These are phyloP conservation scores for Pyrgilauda ruficollis DNA, from an alignment of 2,113 vertebrate species.

Conservation along the genomic window DNA sequence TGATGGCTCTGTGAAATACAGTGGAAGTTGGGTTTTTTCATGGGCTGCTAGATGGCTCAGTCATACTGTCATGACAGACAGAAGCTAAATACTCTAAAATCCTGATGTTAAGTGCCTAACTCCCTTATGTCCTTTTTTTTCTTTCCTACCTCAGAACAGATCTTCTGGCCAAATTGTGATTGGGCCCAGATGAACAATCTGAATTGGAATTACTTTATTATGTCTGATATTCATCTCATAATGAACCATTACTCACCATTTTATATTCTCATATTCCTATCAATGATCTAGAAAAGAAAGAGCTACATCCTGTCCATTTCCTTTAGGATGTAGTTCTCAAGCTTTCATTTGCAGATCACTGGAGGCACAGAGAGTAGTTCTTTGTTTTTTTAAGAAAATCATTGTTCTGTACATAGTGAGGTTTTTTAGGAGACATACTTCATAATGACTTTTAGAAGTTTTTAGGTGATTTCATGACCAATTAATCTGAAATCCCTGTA, in stretches of 20 bases:
- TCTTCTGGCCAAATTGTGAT: constrained; percentile 40
- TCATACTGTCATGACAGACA: not conserved
- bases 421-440: not conserved
- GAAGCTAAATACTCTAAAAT: constrained; percentile 1
- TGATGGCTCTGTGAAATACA: not conserved
- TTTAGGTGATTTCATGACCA: constrained; percentile 32
- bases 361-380: not conserved
- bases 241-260: constrained; percentile 47
- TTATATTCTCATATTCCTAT: constrained; percentile 44
- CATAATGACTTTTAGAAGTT: constrained; percentile 15
- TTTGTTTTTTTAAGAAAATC: constrained; percentile 22
- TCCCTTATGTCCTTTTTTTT: not conserved
- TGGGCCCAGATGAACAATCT: constrained; percentile 47
- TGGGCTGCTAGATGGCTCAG: not conserved
- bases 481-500: constrained; percentile 14
- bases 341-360: constrained; percentile 17
- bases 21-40: not conserved
- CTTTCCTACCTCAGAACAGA: not conserved
- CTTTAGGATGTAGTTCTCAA: not conserved
- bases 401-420: not conserved
- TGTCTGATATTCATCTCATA: constrained; percentile 26
- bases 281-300: constrained; percentile 51
- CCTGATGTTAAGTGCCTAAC: not conserved
- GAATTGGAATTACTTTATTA: constrained; percentile 57
- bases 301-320: not conserved